Base-by-base conservation (phyloP, 2,888 invertebrate species). In the Aplocera efformata region DNA sequence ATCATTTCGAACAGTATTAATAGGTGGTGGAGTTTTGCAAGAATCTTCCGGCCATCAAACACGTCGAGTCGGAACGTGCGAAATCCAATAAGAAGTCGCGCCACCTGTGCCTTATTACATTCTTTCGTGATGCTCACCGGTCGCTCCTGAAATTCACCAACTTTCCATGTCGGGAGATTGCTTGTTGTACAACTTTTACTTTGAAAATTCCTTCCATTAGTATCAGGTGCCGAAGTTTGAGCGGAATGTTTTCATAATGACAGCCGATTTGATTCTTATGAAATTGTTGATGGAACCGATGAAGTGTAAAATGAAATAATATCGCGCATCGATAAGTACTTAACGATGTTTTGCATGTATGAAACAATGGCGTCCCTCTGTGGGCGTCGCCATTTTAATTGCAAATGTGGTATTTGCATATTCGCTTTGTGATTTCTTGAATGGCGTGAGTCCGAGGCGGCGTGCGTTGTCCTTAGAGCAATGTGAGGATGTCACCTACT, bases 41-140 rank as follows among this genome's bases (percentile, higher is more conserved):
- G 83, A 88, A 86, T 86, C 79, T 78, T 76, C 68, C 72, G 78
- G 78, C 81, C 76, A 84, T 85, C 85, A 82, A 79, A 80, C 80
- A 85, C 82, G 84, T 84, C 83, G 77, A 65, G 63, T 62, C 49
- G 84, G 84, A 84, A 80, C 82, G 84, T 77, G 80, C 76, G 79
- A 84, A 85, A 88, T 86, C 82, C 84, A 86, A 88, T 88, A 88
- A 83, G 84, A 82, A 83, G 69, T 77, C 70, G 73, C 72, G 71
- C 73, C 85, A 88, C 86, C 86, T 88, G 85, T 71, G 74, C 79
- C 81, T 83, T 86, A 86, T 88, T 85, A 85, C 86, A 86, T 88
- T 86, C 86, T 79, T 83, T 77, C 70, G 73, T 73, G 80, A 72
- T 79, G 73, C 78, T 77, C 70, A 71, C 70, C 70, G 72, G 64